Evolutionary conservation across 2,797 vertebrate species (phyloP).

Genomic region (Serranus cabrilla): DNA sequence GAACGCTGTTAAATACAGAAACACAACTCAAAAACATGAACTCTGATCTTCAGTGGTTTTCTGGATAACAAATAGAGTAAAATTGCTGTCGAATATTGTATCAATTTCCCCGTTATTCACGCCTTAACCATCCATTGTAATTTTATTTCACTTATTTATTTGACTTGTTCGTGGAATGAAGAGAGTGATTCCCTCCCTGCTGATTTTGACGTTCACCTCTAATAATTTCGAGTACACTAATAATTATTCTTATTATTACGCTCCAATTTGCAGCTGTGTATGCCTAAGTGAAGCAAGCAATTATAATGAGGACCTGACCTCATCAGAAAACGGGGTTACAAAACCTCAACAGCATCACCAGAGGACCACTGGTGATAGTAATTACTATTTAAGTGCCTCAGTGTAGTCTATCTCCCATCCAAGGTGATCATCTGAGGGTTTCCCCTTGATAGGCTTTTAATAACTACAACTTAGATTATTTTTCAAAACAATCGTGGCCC

Average conservation of each 20-base stretch:
- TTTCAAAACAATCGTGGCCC: slow-evolving; percentile 25
- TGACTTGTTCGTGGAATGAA: slow-evolving; percentile 43
- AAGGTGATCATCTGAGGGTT: slow-evolving; percentile 37
- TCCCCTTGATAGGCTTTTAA: slow-evolving; percentile 30
- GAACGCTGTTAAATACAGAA: slow-evolving; percentile 5
- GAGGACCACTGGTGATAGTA: slow-evolving; percentile 59
- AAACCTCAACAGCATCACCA: slow-evolving; percentile 58
- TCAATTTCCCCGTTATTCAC: slow-evolving; percentile 14
- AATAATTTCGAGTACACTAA: slow-evolving; percentile 62
- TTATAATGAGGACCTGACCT: slow-evolving; percentile 75
- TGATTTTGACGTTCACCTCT: slow-evolving; percentile 50
- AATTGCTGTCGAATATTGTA: neutral
- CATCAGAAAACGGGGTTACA: slow-evolving; percentile 63
- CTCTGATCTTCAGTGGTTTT: neutral
- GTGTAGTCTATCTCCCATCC: slow-evolving; percentile 27
- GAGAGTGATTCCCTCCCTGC: slow-evolving; percentile 31
- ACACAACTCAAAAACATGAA: neutral
- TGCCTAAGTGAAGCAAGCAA: slow-evolving; percentile 67
- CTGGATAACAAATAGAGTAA: neutral
- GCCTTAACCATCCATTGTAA: neutral
- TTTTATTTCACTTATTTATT: slow-evolving; percentile 26
- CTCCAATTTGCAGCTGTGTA: slow-evolving; percentile 56
- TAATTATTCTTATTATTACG: slow-evolving; percentile 63
- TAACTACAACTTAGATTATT: slow-evolving; percentile 34
- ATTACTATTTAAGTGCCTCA: slow-evolving; percentile 51